A percentile compares a stretch with the other conserved stretches of the same genome.
These are phyloP conservation scores for Andrena chrysosceles DNA, from an alignment of 2,888 invertebrate species.

Conservation along the genomic window DNA sequence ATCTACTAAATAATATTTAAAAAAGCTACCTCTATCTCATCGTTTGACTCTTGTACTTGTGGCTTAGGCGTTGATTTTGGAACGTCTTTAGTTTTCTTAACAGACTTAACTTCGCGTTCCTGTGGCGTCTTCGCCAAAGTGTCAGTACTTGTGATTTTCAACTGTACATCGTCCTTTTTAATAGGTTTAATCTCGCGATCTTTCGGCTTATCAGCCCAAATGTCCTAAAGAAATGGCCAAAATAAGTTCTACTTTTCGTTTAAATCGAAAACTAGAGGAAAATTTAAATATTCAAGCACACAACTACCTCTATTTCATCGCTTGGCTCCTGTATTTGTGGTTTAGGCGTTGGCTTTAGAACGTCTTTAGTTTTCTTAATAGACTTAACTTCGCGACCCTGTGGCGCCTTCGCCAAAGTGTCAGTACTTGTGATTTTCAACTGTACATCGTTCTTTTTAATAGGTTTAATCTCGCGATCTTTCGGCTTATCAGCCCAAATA, in stretches of 20 bases:
- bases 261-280: too few species aligned
- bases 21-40: background rate
- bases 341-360: background rate
- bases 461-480: too few species aligned
- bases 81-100: background rate
- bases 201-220: slow-evolving; percentile 50
- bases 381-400: too few species aligned
- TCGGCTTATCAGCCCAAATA: too few species aligned
- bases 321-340: background rate
- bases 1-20: background rate
- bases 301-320: slow-evolving; percentile 34
- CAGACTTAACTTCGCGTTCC: background rate
- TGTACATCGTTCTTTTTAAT: too few species aligned
- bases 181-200: slow-evolving; percentile 47
- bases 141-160: background rate
- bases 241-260: too few species aligned
- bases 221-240: slow-evolving; percentile 43
- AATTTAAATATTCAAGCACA: too few species aligned
- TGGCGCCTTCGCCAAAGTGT: too few species aligned
- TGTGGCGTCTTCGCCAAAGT: background rate
- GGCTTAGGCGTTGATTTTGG: background rate
- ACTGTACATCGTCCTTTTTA: slow-evolving; percentile 37
- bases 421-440: slow-evolving; percentile 37
- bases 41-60: background rate
- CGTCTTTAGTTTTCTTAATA: background rate